Evolutionary conservation across 2,113 vertebrate genomes (phyloP).

Genomic region (Neogobius melanostomus): DNA sequence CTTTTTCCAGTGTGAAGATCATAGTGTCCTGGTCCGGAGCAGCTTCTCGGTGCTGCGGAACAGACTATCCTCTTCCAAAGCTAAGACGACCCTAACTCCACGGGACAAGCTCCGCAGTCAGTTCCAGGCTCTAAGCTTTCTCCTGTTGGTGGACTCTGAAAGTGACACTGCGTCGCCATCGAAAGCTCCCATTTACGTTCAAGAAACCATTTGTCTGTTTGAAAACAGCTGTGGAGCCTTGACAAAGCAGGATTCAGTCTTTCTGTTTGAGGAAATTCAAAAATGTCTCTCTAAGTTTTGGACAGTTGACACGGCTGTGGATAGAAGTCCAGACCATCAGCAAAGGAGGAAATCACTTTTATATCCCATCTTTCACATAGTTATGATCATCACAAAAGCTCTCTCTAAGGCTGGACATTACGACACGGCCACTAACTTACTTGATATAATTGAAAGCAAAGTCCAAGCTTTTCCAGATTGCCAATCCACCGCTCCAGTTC

Average conservation of each 20-base stretch:
- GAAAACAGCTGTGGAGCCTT: constrained; percentile 52
- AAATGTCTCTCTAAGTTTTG: constrained; percentile 30
- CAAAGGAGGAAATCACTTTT: constrained; percentile 2
- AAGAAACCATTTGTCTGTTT: constrained; percentile 72
- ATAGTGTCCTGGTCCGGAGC: constrained; percentile 69
- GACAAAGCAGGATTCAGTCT: constrained; percentile 67
- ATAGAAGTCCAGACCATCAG: neutral
- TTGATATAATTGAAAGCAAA: constrained; percentile 42
- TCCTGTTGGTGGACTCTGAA: constrained; percentile 77
- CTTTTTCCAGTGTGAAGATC: constrained; percentile 69
- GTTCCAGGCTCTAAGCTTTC: constrained; percentile 82
- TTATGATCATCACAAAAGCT: constrained; percentile 67
- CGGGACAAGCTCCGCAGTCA: constrained; percentile 60
- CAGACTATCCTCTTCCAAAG: constrained; percentile 41
- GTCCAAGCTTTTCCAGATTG: constrained; percentile 10
- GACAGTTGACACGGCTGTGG: neutral
- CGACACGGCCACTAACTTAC: constrained; percentile 43
- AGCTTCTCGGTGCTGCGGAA: constrained; percentile 85
- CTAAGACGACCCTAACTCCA: constrained; percentile 16
- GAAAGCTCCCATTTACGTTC: constrained; percentile 72
- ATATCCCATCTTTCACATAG: constrained; percentile 74
- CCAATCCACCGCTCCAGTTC: constrained; percentile 32
- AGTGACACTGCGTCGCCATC: constrained; percentile 25
- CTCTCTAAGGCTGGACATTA: constrained; percentile 75
- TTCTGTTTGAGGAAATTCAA: constrained; percentile 66